Evolutionary conservation across 2,888 invertebrate species (phyloP), one percentile per base, ranked within the genome.

Genomic region (Mamestra brassicae): DNA sequence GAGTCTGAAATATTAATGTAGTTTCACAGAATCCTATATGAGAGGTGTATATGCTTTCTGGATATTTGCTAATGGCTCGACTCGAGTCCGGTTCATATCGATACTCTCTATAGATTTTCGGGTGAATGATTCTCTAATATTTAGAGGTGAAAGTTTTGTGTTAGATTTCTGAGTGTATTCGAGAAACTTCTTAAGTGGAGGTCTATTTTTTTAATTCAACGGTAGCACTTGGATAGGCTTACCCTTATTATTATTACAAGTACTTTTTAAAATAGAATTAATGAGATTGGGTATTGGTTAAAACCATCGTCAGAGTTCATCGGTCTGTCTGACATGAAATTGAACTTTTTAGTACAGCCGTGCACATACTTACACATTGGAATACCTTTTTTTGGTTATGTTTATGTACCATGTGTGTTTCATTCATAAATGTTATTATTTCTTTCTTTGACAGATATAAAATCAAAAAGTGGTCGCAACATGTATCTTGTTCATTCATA

Each of bases 1-100:
- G 88, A 88, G 90, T 87, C 93, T 96, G 95, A 96, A 96, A 96
- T 96, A 96, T 96, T 96, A 96, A 96, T 96, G 95, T 95, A 96
- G 95, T 96, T 96, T 95, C 95, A 88, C 88, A 94, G 96, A 95
- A 95, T 96, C 93, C 90, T 96, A 94, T 95, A 96, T 95, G 95
- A 95, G 94, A 91, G 89, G 90, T 91, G 91, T 93, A 83, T 86
- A 90, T 88, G 89, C 87, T 91, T 91, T 90, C 90, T 91, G 86
- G 89, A 91, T 93, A 93, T 93, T 94, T 92, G 92, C 90, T 91
- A 92, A 92, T 92, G 89, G 90, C 83, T 80, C 63, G 62, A 78
- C 68, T 54, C 71, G 74, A 83, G 85, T 86, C 83, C 84, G 77
- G 80, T 80, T 89, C 71, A 76, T 85, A 86, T 85, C 80, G 84